These are phyloP conservation scores for Formica aserva DNA, from an alignment of 2,888 invertebrate genomes.

Conservation along the genomic window DNA sequence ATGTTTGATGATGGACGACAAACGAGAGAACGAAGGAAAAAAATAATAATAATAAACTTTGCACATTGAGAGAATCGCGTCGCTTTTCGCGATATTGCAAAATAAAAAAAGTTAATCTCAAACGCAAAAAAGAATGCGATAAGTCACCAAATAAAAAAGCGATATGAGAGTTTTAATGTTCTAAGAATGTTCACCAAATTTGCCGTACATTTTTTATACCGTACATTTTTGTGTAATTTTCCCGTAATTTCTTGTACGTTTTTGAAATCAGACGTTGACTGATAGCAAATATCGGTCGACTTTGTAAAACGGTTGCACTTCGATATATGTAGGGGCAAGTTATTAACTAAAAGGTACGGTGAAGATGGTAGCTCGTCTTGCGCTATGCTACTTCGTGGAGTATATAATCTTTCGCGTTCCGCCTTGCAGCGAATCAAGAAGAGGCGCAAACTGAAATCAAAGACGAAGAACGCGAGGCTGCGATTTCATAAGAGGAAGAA, in stretches of 20 bases:
- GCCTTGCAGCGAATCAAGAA: slow-evolving; percentile 23
- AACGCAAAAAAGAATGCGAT: background rate
- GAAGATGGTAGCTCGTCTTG: background rate
- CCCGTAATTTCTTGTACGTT: background rate
- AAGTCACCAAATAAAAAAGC: background rate
- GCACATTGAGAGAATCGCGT: slow-evolving; percentile 31
- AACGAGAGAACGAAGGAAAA: slow-evolving; percentile 35
- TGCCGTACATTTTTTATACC: background rate
- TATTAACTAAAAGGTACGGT: slow-evolving; percentile 11
- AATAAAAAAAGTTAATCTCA: slow-evolving; percentile 27
- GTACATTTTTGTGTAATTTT: background rate
- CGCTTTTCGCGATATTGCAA: slow-evolving; percentile 39
- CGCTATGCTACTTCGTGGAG: background rate
- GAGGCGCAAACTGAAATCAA: slow-evolving; percentile 40
- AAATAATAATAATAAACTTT: slow-evolving; percentile 54
- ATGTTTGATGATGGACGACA: slow-evolving; percentile 47
- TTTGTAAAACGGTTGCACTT: background rate
- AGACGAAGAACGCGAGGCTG: slow-evolving; percentile 29
- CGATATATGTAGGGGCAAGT: background rate
- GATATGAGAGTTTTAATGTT: background rate
- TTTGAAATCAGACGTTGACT: background rate
- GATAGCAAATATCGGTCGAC: background rate
- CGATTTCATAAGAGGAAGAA: slow-evolving; percentile 48
- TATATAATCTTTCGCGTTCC: slow-evolving; percentile 17
- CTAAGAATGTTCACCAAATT: background rate